A percentile compares a stretch with the other conserved stretches of the same genome.
Conservation (phyloP, 2,797 vertebrate genomes). For the Aselliscus stoliczkanus region DNA sequence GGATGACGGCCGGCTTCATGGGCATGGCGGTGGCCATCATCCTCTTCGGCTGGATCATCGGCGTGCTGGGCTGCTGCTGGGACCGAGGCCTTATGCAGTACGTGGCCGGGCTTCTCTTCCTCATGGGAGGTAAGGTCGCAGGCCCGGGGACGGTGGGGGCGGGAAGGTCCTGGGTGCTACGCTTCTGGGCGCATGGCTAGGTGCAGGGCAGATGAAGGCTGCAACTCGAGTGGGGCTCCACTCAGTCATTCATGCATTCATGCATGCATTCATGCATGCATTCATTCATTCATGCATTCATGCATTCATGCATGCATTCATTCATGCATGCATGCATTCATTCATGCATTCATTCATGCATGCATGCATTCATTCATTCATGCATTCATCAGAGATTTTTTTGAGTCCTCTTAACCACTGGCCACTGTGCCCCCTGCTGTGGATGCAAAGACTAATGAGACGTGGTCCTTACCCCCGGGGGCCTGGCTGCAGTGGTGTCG, state of each 20-base stretch:
- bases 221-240: accelerated
- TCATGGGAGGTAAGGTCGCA: constrained; percentile 94
- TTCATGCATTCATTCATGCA: no score
- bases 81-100: constrained; percentile 99
- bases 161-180: background rate
- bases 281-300: background rate
- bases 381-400: background rate
- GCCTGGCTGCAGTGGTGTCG: background rate
- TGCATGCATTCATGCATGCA: no score
- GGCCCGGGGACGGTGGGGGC: accelerated
- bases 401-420: background rate
- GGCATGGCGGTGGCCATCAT: constrained; percentile 99
- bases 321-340: background rate
- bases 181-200: background rate
- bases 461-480: background rate
- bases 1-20: constrained; percentile 99
- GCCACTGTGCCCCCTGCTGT: background rate
- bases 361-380: no score
- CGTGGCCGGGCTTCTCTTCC: constrained; percentile 97
- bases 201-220: background rate
- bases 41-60: constrained; percentile 97
- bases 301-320: background rate
- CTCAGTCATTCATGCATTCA: background rate
- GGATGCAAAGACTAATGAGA: background rate
- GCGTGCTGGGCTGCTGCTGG: constrained; percentile 98